Evolutionary conservation across 2,113 vertebrate species (phyloP).

Genomic region (Cephalopterus ornatus): DNA sequence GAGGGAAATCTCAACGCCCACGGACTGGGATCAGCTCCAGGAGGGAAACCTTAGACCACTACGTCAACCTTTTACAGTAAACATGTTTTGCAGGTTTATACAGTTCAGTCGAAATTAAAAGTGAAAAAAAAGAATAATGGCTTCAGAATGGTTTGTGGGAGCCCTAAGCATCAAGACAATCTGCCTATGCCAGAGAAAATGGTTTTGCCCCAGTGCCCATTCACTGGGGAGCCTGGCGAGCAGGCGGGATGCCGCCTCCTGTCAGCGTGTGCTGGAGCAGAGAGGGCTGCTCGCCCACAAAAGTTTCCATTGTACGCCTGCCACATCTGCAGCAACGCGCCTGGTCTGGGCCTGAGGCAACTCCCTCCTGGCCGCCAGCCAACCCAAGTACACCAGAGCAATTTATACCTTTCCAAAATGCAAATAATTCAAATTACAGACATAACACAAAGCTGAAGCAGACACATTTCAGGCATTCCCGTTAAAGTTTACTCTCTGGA

Average conservation of each 20-base stretch:
- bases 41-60: conserved; percentile 89
- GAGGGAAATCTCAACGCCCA: conserved; percentile 86
- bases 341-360: conserved; percentile 76
- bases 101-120: conserved; percentile 32
- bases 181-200: neutral
- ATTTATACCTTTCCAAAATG: conserved; percentile 77
- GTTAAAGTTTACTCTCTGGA: conserved; percentile 67
- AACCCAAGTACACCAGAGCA: conserved; percentile 70
- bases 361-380: conserved; percentile 63
- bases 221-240: conserved; percentile 43
- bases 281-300: conserved; percentile 78
- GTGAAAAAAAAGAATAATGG: neutral
- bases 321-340: conserved; percentile 87
- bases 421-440: conserved; percentile 76
- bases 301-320: conserved; percentile 83
- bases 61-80: conserved; percentile 85
- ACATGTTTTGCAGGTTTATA: conserved; percentile 88
- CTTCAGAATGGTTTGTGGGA: conserved; percentile 43
- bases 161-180: conserved; percentile 44
- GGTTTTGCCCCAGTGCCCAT: conserved; percentile 27
- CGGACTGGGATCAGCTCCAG: conserved; percentile 83
- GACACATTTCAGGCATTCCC: conserved; percentile 76
- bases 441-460: conserved; percentile 73
- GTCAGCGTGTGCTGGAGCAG: conserved; percentile 65
- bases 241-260: conserved; percentile 69